Base-by-base conservation (phyloP, 1,140 invertebrate species). In the Sarcophaga peregrina region DNA sequence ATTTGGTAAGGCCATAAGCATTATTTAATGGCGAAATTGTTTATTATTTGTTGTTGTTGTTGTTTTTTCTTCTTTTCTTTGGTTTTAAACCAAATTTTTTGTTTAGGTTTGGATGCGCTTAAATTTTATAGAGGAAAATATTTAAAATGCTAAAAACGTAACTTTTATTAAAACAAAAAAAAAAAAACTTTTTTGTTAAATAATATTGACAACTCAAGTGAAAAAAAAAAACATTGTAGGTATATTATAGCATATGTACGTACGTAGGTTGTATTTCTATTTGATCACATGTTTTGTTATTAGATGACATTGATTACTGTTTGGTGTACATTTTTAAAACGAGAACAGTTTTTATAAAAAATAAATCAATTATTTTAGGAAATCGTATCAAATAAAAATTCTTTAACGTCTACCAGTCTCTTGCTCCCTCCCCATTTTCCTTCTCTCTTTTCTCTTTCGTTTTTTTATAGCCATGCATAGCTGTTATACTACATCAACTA, bases 41-140 rank as follows among this genome's bases (percentile, higher is more conserved):
- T 78, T 78, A 78, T 68, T 68, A 20, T 20, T 68, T 48, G 4
- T 37, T 37, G 25, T 37, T 37, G 25, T 37, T 37, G 25, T n/a
- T 37, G 25, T 37, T 37, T 37, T 37, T n/a, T n/a, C n/a, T n/a
- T 37, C 25, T 37, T 37, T 37, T 37, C 25, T 37, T 37, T 37
- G 25, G 25, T 73, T 45, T 25, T 25, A 25, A 13, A 10, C 8
- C 73, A 46, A 46, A 13, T 75, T 78, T 78, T n/a, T 15, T 76
- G 45, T 58, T 58, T 13, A 37, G 25, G 25, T 37, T 37, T 37
- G 25, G 25, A 37, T 72, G n/a, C 6, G 74, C 6, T 47, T 76
- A 47, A 47, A n/a, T 74, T 48, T 76, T 20, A 78, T 78, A 78
- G 75, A 78, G 75, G 47, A 50, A 78, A 78, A 78, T 20, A 50